Evolutionary conservation across 2,888 invertebrate genomes (phyloP).

Genomic region (Rotaria socialis): DNA sequence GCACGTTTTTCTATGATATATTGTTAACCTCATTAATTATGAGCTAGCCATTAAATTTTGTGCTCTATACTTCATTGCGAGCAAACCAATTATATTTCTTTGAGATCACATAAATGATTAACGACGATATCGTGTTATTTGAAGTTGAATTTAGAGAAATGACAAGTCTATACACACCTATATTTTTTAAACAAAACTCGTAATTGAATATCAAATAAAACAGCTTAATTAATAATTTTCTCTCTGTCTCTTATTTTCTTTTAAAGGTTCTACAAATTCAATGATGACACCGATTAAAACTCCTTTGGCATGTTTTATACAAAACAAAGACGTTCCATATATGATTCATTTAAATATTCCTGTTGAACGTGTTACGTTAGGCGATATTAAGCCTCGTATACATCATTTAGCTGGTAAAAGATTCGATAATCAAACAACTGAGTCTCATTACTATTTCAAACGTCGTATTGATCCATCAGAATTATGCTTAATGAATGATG

Average conservation of each 20-base stretch:
- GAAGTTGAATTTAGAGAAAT: no score
- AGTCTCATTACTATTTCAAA: conserved; percentile 36
- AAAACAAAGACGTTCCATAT: conserved; percentile 1
- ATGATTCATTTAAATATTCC: conserved; percentile 23
- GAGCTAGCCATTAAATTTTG: no score
- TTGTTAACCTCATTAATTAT: no score
- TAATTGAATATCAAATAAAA: no score
- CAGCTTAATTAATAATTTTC: no score
- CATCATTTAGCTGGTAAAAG: conserved; percentile 22
- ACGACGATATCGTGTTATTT: no score
- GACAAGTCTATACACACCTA: no score
- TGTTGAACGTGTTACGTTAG: neutral
- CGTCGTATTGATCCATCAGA: neutral
- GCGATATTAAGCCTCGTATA: conserved; percentile 13
- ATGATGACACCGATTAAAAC: neutral
- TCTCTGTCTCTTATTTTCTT: neutral
- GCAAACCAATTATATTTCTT: no score
- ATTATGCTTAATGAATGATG: conserved; percentile 24
- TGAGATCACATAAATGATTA: no score
- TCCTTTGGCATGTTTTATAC: conserved; percentile 26
- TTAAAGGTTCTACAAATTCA: neutral
- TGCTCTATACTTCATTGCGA: no score
- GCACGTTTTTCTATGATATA: no score
- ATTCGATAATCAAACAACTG: neutral
- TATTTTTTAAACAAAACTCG: no score